phyloP scores from a whole-genome alignment of 2,113 vertebrate genomes.

The Charina bottae region DNA sequence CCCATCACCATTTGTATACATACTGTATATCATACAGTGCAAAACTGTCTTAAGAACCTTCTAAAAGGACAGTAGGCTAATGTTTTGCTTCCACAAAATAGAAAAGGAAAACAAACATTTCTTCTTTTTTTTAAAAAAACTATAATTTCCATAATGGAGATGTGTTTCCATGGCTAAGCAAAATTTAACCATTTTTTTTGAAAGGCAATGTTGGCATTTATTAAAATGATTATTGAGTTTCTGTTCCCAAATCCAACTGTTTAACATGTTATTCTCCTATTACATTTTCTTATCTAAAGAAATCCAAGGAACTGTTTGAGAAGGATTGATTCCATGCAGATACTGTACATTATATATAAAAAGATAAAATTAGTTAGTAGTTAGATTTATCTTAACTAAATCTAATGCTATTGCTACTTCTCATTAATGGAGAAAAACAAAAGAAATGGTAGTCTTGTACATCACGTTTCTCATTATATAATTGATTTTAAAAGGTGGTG shows the following conservation, averaged over 20 bases:
- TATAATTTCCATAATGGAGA: not conserved
- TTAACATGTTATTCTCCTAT: not conserved
- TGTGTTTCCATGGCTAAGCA: not conserved
- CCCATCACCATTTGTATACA: not conserved
- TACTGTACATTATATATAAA: not conserved
- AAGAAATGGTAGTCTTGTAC: not conserved
- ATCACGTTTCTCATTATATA: not conserved
- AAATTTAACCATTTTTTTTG: not conserved
- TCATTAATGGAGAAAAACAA: not conserved
- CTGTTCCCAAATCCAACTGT: not conserved
- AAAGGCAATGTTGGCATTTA: not conserved
- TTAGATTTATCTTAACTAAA: not conserved
- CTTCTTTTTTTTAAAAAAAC: too few species aligned
- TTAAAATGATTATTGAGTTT: not conserved
- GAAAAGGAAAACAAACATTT: not conserved
- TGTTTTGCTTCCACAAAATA: not conserved
- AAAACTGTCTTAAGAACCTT: not conserved
- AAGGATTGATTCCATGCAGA: not conserved
- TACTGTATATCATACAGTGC: not conserved
- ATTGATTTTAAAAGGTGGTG: not conserved
- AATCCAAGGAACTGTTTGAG: not conserved
- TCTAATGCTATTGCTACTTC: not conserved
- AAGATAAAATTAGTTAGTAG: not conserved
- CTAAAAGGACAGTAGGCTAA: not conserved
- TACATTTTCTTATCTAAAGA: not conserved